These are phyloP conservation scores for Pangasius djambal DNA, from an alignment of 2,797 vertebrate species.

Conservation along the genomic window DNA sequence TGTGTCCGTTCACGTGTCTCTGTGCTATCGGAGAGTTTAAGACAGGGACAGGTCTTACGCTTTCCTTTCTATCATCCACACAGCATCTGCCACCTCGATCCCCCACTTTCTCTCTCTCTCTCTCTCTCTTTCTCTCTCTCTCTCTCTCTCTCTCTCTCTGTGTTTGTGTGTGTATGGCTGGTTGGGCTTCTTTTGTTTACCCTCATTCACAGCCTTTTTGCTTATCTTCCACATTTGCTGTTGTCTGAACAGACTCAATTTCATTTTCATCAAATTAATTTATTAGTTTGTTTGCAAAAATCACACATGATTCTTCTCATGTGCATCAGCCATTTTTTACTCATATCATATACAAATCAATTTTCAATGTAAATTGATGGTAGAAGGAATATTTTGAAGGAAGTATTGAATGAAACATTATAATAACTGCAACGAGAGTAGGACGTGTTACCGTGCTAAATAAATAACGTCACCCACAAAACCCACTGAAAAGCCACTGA, in stretches of 20 bases:
- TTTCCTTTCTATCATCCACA: conserved; percentile 48
- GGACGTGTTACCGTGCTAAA: background rate
- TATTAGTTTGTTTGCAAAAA: background rate
- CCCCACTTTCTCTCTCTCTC: background rate
- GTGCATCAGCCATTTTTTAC: background rate
- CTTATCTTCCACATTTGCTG: background rate
- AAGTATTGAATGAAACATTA: background rate
- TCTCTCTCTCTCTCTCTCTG: background rate
- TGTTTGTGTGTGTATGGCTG: background rate
- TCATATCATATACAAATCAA: background rate
- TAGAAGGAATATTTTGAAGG: no score
- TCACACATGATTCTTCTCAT: no score
- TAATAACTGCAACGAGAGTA: background rate
- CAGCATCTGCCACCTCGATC: conserved; percentile 52
- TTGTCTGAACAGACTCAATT: background rate
- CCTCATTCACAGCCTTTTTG: background rate
- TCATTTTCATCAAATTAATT: background rate
- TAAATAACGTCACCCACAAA: conserved; percentile 2
- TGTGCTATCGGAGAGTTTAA: conserved; percentile 42
- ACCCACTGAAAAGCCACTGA: background rate
- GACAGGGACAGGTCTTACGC: conserved; percentile 46
- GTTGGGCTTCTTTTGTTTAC: conserved; percentile 17
- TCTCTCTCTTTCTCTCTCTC: conserved; percentile 8
- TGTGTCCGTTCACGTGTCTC: conserved; percentile 41
- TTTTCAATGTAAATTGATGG: background rate